These are phyloP conservation scores for Trichogramma dendrolimi DNA, from an alignment of 2,888 invertebrate genomes.

Conservation along the genomic window DNA sequence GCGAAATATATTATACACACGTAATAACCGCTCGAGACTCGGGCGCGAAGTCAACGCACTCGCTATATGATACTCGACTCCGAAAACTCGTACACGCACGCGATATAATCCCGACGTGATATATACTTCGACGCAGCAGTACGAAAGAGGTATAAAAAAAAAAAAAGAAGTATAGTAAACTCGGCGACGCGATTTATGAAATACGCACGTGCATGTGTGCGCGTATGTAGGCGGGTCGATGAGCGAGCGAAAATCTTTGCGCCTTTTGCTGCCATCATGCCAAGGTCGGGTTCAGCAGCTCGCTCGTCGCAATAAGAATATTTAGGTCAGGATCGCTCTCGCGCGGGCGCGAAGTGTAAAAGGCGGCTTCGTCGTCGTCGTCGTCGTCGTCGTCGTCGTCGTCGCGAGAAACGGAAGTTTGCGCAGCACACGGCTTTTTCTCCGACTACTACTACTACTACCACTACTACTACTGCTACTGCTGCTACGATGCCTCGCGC, in stretches of 20 bases:
- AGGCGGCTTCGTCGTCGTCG: conserved; percentile 20
- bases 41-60: too few relatives aligned
- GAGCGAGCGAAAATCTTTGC: not conserved
- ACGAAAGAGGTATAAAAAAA: conserved; percentile 3
- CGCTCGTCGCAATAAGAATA: conserved; percentile 27
- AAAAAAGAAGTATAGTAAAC: not conserved
- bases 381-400: not conserved
- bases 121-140: not conserved
- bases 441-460: too few relatives aligned
- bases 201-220: too few relatives aligned
- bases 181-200: not conserved
- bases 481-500: too few relatives aligned
- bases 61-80: too few relatives aligned
- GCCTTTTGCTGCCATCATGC: not conserved
- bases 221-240: not conserved
- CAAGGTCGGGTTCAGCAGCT: conserved; percentile 19
- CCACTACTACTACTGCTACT: too few relatives aligned
- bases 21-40: too few relatives aligned
- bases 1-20: too few relatives aligned
- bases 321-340: conserved; percentile 30
- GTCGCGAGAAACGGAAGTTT: conserved; percentile 23
- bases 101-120: not conserved
- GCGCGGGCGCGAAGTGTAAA: conserved; percentile 26
- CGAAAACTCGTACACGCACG: too few relatives aligned
- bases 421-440: conserved; percentile 10